Evolutionary conservation across 2,888 invertebrate genomes (phyloP), one percentile per base, ranked within the genome.

Genomic region (Orchesellides sinensis): DNA sequence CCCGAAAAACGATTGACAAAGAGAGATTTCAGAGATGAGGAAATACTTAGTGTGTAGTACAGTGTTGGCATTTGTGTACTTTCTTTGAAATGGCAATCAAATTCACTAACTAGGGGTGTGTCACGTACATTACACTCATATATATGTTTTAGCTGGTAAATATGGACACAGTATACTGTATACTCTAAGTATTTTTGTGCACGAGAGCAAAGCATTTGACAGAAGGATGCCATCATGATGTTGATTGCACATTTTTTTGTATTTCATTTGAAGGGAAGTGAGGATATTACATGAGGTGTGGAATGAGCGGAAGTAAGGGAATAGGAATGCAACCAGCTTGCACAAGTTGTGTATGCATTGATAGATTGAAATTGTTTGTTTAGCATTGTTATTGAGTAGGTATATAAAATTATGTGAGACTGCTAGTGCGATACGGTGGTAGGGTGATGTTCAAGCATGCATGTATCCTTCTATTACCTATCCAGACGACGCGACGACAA

Each of bases 211-310:
- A 1, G 17, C 56, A 10, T 56, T 56, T 56, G 56, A 56, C 59
- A 45, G 65, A 45, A 65, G 17, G 40, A 40, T 65, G 45, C n/a
- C n/a, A n/a, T 65, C 21, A 65, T 65, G 65, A 65, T 65, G 35
- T 45, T 65, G 65, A 65, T 45, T 65, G 45, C 40, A 65, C 40
- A 40, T 12, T 45, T 45, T 65, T 14, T 59, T 27, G 5, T 35
- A 35, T 19, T 17, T n/a, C n/a, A n/a, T 61, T 29, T 65, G 40
- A 65, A 40, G 65, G 29, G 65, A 65, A 65, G 45, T 40, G 40
- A 19, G 45, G 45, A 65, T 65, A 25, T 21, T 19, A 65, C 65
- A 65, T 65, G 65, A 45, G n/a, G n/a, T 17, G 25, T 40, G 45
- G 40, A 29, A 32, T 32, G 32, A 65, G 45, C 45, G 65, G 65